A percentile compares a stretch with the other conserved stretches of the same genome.
Evolutionary conservation across 1,140 invertebrate species (phyloP).

Genomic region (Littorina saxatilis): DNA sequence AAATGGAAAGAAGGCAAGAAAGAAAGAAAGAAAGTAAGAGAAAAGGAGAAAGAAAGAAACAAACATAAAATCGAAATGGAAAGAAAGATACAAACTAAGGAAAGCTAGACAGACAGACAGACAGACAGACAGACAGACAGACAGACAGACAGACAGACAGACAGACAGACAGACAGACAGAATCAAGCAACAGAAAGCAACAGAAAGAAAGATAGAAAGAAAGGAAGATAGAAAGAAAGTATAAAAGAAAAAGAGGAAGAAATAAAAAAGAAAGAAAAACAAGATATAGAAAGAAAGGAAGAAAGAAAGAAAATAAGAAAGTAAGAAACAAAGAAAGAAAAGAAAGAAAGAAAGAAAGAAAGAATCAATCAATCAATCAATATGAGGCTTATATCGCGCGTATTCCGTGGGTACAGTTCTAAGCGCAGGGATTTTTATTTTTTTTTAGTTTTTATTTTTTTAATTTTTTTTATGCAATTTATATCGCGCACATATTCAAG

Average conservation of each 20-base stretch:
- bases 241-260: neutral
- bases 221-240: neutral
- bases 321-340: neutral
- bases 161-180: neutral
- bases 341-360: neutral
- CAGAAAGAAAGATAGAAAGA: constrained; percentile 5
- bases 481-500: too few species aligned
- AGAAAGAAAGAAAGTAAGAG: neutral
- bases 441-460: too few species aligned
- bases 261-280: neutral
- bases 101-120: neutral
- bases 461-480: too few species aligned
- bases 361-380: too few species aligned
- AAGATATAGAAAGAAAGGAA: neutral
- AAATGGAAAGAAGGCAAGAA: neutral
- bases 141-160: neutral
- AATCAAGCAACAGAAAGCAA: neutral
- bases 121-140: neutral
- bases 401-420: too few species aligned
- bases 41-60: too few species aligned
- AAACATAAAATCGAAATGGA: neutral
- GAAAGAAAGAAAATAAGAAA: neutral
- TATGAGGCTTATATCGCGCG: too few species aligned
- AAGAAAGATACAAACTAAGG: neutral
- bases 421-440: too few species aligned